Percentiles rank a stretch among this genome's conserved stretches.
Evolutionary conservation across 2,888 invertebrate genomes (phyloP).

Genomic region (Helobdella robusta): DNA sequence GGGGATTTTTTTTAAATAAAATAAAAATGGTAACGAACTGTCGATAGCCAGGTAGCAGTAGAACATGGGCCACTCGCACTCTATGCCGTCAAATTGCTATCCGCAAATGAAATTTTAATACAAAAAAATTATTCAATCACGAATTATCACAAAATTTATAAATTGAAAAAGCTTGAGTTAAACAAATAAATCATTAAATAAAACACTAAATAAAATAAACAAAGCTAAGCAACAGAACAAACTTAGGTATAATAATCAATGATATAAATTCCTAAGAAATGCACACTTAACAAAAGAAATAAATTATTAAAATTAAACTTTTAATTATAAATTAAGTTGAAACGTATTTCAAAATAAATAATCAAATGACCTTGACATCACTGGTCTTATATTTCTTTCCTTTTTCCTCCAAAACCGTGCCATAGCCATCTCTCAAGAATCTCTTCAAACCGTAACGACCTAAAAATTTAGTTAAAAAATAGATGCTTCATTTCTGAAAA

Average conservation of each 20-base stretch:
- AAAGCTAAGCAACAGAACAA: neutral
- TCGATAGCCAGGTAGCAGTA: constrained; percentile 91
- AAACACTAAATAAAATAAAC: constrained; percentile 5
- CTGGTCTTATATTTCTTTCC: constrained; percentile 71
- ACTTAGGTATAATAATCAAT: too few relatives aligned
- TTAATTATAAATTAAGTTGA: constrained; percentile 12
- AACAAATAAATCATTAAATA: neutral
- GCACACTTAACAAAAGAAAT: neutral
- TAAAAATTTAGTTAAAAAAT: too few relatives aligned
- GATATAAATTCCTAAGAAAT: too few relatives aligned
- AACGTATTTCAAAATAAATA: neutral
- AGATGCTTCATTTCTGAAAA: too few relatives aligned
- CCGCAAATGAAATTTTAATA: too few relatives aligned
- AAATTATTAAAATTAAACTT: neutral
- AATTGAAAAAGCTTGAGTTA: neutral
- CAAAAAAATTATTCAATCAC: too few relatives aligned
- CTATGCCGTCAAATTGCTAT: constrained; percentile 87
- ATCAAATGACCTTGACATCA: constrained; percentile 65
- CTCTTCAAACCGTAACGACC: constrained; percentile 87
- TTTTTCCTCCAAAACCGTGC: constrained; percentile 74
- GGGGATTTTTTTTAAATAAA: constrained; percentile 5
- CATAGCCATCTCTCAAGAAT: constrained; percentile 86
- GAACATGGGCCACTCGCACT: constrained; percentile 96
- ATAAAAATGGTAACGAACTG: constrained; percentile 53
- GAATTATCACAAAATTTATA: too few relatives aligned